phyloP scores from a whole-genome alignment of 2,797 vertebrate genomes.

The Emys orbicularis region DNA sequence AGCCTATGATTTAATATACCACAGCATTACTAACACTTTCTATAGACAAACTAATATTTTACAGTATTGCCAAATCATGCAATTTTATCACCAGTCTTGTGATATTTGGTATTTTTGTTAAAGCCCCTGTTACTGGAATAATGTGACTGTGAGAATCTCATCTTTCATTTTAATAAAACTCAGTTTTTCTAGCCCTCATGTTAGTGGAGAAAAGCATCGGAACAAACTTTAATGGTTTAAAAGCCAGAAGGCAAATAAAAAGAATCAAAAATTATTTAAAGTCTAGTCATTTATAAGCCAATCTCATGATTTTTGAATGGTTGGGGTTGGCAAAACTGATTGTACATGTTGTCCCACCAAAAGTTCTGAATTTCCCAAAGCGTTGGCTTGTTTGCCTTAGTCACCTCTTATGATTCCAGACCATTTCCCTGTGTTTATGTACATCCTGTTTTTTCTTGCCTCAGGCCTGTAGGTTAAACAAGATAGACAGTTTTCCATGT shows the following conservation, averaged over 20 bases:
- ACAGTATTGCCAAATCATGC: not conserved
- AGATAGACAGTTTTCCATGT: not conserved
- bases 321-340: not conserved
- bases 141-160: not conserved
- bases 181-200: not conserved
- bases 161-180: not conserved
- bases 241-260: not conserved
- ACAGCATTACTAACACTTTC: not conserved
- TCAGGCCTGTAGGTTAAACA: not conserved
- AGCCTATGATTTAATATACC: not conserved
- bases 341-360: not conserved
- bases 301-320: not conserved
- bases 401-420: not conserved
- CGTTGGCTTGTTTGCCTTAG: not conserved
- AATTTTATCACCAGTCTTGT: not conserved
- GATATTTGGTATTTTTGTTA: not conserved
- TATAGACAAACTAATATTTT: not conserved
- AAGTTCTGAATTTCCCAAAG: constrained; percentile 37
- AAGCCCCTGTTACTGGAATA: not conserved
- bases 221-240: not conserved
- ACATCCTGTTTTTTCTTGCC: not conserved
- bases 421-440: not conserved
- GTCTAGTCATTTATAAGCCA: not conserved
- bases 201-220: not conserved
- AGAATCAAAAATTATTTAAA: not conserved